Evolutionary conservation across 2,888 invertebrate genomes (phyloP).

Genomic region (Netelia inedita): DNA sequence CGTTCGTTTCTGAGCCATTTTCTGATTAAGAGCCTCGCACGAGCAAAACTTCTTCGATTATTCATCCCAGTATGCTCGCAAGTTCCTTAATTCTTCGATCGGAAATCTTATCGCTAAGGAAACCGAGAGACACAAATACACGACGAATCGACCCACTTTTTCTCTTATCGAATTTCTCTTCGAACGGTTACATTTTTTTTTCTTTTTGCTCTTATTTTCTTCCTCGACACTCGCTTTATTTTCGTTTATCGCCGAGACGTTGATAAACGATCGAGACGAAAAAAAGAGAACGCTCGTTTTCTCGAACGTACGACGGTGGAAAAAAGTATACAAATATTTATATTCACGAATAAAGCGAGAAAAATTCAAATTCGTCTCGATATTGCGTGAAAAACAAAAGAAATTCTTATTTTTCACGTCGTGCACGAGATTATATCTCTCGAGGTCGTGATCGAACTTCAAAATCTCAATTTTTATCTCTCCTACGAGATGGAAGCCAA

Average conservation of each 20-base stretch:
- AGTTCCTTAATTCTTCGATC: neutral
- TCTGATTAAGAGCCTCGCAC: neutral
- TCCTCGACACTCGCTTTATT: neutral
- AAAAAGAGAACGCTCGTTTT: neutral
- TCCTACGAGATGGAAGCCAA: neutral
- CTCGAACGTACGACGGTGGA: neutral
- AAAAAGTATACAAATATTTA: neutral
- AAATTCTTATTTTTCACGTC: neutral
- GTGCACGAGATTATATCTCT: neutral
- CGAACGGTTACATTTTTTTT: neutral
- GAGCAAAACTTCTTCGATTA: neutral
- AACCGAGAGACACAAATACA: conserved; percentile 1
- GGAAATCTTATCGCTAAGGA: conserved; percentile 21
- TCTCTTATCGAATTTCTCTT: conserved; percentile 2
- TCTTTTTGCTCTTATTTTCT: neutral
- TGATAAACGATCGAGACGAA: neutral
- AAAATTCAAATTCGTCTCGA: neutral
- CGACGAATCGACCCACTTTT: conserved; percentile 4
- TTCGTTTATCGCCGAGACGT: neutral
- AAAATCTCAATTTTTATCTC: neutral
- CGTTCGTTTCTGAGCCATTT: neutral
- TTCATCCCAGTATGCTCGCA: neutral
- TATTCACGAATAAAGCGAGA: neutral
- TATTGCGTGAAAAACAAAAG: too few species aligned
- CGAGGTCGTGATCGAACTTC: neutral